A percentile compares a stretch with the other conserved stretches of the same genome.
Evolutionary conservation across 2,888 invertebrate species (phyloP).

Genomic region (Tuta absoluta): DNA sequence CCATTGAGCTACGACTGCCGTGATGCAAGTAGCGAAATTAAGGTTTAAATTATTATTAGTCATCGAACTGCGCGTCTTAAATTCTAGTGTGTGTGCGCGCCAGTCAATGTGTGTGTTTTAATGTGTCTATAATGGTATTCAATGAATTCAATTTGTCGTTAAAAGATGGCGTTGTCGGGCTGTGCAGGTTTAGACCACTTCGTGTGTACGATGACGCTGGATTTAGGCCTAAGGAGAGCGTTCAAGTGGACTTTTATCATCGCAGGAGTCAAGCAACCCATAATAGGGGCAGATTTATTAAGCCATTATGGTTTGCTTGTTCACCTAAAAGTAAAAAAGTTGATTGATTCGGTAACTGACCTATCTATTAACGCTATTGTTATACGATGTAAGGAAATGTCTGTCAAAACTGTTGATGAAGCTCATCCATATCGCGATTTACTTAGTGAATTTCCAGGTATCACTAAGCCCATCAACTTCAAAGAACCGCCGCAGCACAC

Average conservation of each 20-base stretch:
- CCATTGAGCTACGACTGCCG: no score
- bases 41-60: no score
- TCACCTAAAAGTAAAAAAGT: constrained; percentile 32
- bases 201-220: constrained; percentile 32
- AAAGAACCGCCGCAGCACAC: constrained; percentile 33
- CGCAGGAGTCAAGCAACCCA: constrained; percentile 37
- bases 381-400: constrained; percentile 11
- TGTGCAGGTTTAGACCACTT: no score
- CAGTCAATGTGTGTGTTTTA: no score
- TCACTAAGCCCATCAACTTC: constrained; percentile 36
- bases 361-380: constrained; percentile 28
- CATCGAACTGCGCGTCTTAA: no score
- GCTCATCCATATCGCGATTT: constrained; percentile 30
- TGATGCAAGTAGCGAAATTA: no score
- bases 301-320: constrained; percentile 35
- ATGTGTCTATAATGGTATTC: no score
- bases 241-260: constrained; percentile 39
- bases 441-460: constrained; percentile 33
- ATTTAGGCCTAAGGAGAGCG: constrained; percentile 36
- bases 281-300: constrained; percentile 42
- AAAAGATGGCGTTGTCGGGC: no score
- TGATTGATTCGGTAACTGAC: constrained; percentile 35
- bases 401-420: constrained; percentile 6
- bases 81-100: no score
- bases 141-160: no score